Evolutionary conservation across 2,113 vertebrate genomes (phyloP).

Genomic region (Centropus unirufus): DNA sequence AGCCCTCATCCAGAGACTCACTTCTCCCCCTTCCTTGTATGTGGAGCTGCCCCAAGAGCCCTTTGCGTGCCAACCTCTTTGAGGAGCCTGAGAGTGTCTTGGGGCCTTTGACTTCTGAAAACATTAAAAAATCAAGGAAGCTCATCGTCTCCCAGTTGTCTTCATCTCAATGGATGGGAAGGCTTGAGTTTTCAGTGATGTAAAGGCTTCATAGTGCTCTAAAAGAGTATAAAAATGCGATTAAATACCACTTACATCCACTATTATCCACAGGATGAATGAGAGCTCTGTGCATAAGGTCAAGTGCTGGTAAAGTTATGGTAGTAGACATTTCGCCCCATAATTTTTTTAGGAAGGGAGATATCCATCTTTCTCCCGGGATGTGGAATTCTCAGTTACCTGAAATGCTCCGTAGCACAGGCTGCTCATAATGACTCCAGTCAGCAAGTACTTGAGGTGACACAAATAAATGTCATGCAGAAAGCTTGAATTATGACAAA

Average conservation of each 20-base stretch:
- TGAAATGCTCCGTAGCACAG: neutral
- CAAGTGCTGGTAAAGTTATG: neutral
- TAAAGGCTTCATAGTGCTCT: neutral
- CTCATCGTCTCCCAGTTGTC: neutral
- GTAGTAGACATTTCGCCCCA: neutral
- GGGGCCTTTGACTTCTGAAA: neutral
- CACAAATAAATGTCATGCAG: neutral
- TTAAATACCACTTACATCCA: neutral
- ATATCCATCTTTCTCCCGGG: neutral
- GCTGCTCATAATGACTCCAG: neutral
- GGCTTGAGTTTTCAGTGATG: neutral
- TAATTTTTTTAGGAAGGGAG: neutral
- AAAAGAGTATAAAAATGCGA: neutral
- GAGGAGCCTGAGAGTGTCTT: rapidly evolving
- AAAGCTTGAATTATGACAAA: slow-evolving; percentile 9
- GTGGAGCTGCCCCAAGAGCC: neutral
- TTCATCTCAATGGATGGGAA: neutral
- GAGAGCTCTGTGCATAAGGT: neutral
- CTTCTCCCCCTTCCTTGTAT: neutral
- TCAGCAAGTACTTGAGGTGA: neutral
- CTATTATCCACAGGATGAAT: neutral
- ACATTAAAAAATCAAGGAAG: neutral
- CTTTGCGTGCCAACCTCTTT: rapidly evolving
- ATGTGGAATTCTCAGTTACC: neutral
- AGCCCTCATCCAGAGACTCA: rapidly evolving